A percentile compares a stretch with the other conserved stretches of the same genome.
phyloP scores from a whole-genome alignment of 2,797 vertebrate species.

The Fistularia tabacaria region DNA sequence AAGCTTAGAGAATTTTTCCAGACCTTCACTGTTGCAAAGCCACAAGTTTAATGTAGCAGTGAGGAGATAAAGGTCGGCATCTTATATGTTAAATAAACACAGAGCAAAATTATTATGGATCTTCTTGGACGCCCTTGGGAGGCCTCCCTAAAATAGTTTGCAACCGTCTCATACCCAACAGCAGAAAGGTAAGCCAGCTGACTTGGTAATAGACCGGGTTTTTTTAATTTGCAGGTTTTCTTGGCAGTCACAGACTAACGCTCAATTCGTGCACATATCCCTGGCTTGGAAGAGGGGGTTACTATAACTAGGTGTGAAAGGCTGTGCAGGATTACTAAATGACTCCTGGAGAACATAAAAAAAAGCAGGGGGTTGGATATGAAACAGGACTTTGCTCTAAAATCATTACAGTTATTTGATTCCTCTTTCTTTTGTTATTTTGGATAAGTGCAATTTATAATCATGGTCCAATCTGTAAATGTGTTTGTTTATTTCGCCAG shows the following conservation, averaged over 20 bases:
- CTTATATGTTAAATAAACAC: constrained; percentile 30
- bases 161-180: constrained; percentile 20
- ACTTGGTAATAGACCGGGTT: constrained; percentile 36
- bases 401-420: too few species aligned
- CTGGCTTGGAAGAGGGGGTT: constrained; percentile 42
- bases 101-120: constrained; percentile 47
- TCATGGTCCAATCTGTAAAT: too few species aligned
- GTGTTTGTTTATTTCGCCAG: too few species aligned
- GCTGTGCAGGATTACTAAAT: constrained; percentile 32
- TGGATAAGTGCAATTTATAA: too few species aligned
- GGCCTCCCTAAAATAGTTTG: constrained; percentile 37
- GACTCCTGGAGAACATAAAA: constrained; percentile 21
- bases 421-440: too few species aligned
- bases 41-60: constrained; percentile 42
- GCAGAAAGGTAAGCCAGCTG: constrained; percentile 18
- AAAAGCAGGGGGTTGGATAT: constrained; percentile 25
- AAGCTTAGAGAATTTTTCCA: constrained; percentile 41
- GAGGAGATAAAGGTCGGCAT: constrained; percentile 34
- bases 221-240: constrained; percentile 56
- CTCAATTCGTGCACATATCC: constrained; percentile 38
- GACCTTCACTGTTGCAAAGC: constrained; percentile 32
- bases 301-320: constrained; percentile 49
- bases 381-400: constrained; percentile 18
- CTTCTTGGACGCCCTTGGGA: constrained; percentile 33
- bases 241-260: constrained; percentile 51